Percentiles rank a stretch among this genome's conserved stretches.
phyloP scores from a whole-genome alignment of 2,888 invertebrate genomes.

The Conchocele bisecta region DNA sequence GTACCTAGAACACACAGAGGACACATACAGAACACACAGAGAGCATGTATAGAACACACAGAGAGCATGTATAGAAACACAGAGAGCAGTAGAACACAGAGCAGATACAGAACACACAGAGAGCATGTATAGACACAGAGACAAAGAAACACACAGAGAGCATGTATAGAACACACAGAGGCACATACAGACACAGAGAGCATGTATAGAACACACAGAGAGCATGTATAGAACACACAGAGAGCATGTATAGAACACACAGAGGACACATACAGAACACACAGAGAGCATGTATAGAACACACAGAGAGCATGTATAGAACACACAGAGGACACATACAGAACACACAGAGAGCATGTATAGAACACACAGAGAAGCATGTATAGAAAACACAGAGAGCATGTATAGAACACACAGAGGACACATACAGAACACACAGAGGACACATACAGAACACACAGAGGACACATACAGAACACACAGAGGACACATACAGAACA shows the following conservation, averaged over 20 bases:
- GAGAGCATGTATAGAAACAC: background rate
- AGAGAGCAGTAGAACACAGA: background rate
- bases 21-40: background rate
- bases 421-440: too few species aligned
- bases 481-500: too few species aligned
- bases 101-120: background rate
- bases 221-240: background rate
- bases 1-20: conserved; percentile 69
- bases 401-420: too few species aligned
- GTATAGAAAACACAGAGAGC: too few species aligned
- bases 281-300: background rate
- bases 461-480: too few species aligned
- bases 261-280: background rate
- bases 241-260: background rate
- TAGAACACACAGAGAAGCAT: too few species aligned
- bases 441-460: too few species aligned
- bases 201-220: background rate
- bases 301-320: background rate
- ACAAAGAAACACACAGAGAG: too few species aligned
- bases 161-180: too few species aligned
- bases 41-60: background rate
- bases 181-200: too few species aligned
- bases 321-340: background rate
- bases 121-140: background rate
- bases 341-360: too few species aligned